A percentile compares a stretch with the other conserved stretches of the same genome.
Evolutionary conservation across 2,888 invertebrate species (phyloP).

Genomic region (Mesorhabditis spiculigera): DNA sequence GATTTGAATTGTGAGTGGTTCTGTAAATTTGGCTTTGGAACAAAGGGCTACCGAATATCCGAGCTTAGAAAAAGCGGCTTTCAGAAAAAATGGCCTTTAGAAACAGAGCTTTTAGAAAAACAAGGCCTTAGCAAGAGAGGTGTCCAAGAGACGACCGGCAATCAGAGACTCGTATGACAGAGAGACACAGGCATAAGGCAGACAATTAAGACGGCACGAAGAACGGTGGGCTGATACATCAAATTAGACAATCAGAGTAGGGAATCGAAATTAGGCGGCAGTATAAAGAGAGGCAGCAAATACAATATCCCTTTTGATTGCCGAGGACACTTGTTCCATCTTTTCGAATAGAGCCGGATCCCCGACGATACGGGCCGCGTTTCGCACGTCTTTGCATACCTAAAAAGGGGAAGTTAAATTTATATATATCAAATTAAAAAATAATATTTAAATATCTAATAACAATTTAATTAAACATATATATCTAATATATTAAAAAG

Average conservation of each 20-base stretch:
- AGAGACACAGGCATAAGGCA: neutral
- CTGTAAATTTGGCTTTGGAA: too few relatives aligned
- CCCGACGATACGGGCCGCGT: constrained; percentile 87
- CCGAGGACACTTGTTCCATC: constrained; percentile 82
- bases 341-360: constrained; percentile 85
- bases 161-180: neutral
- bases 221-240: neutral
- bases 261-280: constrained; percentile 16
- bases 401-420: neutral
- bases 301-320: constrained; percentile 93
- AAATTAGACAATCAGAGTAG: neutral
- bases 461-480: neutral
- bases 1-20: too few relatives aligned
- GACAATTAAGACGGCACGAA: neutral
- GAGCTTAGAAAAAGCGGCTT: too few relatives aligned
- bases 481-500: too few relatives aligned
- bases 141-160: too few relatives aligned
- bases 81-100: too few relatives aligned
- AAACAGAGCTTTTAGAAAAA: too few relatives aligned
- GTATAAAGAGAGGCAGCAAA: constrained; percentile 95
- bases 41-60: too few relatives aligned
- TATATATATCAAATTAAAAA: too few relatives aligned
- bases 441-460: neutral
- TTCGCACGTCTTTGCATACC: constrained; percentile 61
- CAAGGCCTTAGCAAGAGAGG: too few relatives aligned